phyloP scores from a whole-genome alignment of 2,888 invertebrate genomes.

The Syrista parreyssii region DNA sequence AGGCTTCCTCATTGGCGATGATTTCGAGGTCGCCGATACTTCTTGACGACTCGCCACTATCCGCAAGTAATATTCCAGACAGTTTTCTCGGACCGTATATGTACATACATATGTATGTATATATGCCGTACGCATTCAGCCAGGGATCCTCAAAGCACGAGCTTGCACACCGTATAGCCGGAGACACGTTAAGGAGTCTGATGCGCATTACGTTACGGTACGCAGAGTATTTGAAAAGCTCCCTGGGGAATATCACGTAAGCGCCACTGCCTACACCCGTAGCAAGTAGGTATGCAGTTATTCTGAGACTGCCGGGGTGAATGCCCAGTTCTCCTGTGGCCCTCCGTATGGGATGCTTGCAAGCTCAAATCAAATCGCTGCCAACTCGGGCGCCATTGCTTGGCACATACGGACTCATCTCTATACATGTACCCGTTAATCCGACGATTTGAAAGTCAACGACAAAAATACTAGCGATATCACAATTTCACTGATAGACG shows the following conservation, averaged over 20 bases:
- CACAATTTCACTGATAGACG: neutral
- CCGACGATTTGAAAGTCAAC: neutral
- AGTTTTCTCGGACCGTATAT: conserved; percentile 5
- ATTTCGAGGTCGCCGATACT: conserved; percentile 28
- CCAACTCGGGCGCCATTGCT: neutral
- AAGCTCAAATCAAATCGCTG: conserved; percentile 11
- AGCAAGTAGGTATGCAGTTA: conserved; percentile 59
- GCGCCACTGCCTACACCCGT: conserved; percentile 48
- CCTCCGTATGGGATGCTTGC: neutral
- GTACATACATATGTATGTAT: neutral
- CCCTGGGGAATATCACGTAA: conserved; percentile 32
- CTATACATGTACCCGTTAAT: neutral
- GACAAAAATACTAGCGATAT: neutral
- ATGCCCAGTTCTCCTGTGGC: conserved; percentile 45
- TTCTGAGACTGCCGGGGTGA: conserved; percentile 61
- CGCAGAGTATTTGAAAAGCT: conserved; percentile 7
- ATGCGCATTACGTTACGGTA: neutral
- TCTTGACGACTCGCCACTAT: conserved; percentile 25
- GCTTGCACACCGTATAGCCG: neutral
- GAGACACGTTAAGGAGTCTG: neutral
- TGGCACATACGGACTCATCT: neutral
- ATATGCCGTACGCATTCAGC: neutral
- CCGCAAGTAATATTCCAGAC: conserved; percentile 34
- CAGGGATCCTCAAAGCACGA: conserved; percentile 23
- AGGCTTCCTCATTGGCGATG: neutral